Evolutionary conservation across 2,888 invertebrate genomes (phyloP), one percentile per base, ranked within the genome.

Genomic region (Hipparchia semele): DNA sequence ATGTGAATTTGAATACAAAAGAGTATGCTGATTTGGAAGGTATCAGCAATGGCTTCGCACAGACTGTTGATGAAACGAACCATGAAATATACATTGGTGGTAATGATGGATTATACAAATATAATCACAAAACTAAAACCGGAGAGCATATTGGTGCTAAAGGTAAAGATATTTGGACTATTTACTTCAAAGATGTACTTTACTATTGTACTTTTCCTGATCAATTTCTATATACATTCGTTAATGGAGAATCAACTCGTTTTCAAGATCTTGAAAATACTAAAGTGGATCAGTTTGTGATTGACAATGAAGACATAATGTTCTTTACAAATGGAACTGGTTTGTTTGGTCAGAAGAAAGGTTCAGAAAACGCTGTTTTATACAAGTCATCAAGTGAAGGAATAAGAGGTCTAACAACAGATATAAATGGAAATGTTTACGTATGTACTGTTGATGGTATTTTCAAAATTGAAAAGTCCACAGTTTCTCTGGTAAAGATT

Each of bases 261-360:
- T 87, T 88, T 49, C 75, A 79, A 68, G 90, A 91, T 75, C 80
- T 92, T 9, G 88, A 92, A 83, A 88, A 91, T 60, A 89, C 87
- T 0, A 90, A 90, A 81, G 87, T 91, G 0, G 88, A 88, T 68
- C 82, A 84, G 33, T 90, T 92, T 60, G 80, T 88, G 10, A 88
- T 91, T 13, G 92, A 91, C 58, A 80, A 84, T 61, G 83, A 88
- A 8, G 77, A 87, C 72, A 74, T 79, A 0, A 84, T 90, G 71
- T 89, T 87, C 73, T 92, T 82, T 71, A 86, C 87, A 1, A 92
- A 92, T 73, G 78, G 78, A 0, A 86, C 89, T 6, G 92, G 91
- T 3, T 73, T 92, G 10, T 92, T 82, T 56, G 80, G 85, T 58
- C 88, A 90, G 75, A 82, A 82, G 68, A 88, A 85, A 77, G 89